Evolutionary conservation across 2,113 vertebrate genomes (phyloP), one percentile per base, ranked within the genome.

Genomic region (Anseranas semipalmata): DNA sequence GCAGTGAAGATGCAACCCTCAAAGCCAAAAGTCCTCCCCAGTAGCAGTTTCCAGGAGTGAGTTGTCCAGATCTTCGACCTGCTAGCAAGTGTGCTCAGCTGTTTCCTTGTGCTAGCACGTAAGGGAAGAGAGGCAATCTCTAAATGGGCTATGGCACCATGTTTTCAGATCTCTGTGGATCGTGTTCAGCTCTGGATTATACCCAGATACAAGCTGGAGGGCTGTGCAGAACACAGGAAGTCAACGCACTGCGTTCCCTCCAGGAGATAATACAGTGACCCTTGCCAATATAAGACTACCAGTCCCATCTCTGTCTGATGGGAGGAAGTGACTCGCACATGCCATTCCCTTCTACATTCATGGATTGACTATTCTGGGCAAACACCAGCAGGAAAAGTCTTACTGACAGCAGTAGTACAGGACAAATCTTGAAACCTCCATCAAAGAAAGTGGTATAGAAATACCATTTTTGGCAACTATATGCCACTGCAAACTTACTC

Each of bases 211-310:
- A 77, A 62, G 33, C 32, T 35, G 43, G 37, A 71, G 27, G n/a
- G 52, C 46, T 27, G 32, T 4, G 25, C 5, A 28, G 50, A 89
- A 52, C 48, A 52, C 4, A 15, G 35, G 45, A 65, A 79, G 21
- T 20, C 3, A 6, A 45, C 5, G 37, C 10, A 43, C 20, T 33
- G 19, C 1, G 0, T 11, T 68, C 12, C 7, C 45, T 84, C 45
- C 32, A 22, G 0, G 0, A 53, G 45, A 60, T 48, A 15, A 17
- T 45, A 45, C 22, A 28, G 46, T 63, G 15, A 27, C 21, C 16
- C n/a, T 60, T 74, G 37, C 11, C 60, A 65, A 37, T 65, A 0
- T 18, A 21, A 73, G 17, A 63, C 13, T 28, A 48, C 30, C 63
- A n/a, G 15, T 67, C 15, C 52, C 33, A 18, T 12, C 59, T 83